These are phyloP conservation scores for Matsumyia berberina DNA, from an alignment of 2,888 invertebrate genomes.

Conservation along the genomic window DNA sequence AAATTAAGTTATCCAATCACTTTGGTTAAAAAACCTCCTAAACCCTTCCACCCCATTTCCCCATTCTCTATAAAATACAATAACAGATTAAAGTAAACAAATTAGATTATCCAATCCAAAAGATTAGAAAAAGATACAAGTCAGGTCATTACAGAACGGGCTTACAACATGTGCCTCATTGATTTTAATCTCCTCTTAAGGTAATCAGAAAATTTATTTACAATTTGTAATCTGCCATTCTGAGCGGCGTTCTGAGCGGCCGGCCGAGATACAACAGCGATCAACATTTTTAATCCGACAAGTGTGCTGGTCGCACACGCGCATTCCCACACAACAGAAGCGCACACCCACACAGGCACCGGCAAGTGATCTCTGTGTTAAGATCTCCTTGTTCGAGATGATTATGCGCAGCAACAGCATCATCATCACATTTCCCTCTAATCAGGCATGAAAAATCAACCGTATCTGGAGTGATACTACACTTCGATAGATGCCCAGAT, in stretches of 20 bases:
- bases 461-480: conserved; percentile 59
- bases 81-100: not conserved
- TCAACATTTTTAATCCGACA: conserved; percentile 72
- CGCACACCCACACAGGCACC: conserved; percentile 8
- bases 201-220: conserved; percentile 75
- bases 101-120: not conserved
- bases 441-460: conserved; percentile 74
- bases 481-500: conserved; percentile 46
- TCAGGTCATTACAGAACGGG: conserved; percentile 30
- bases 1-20: too few species aligned
- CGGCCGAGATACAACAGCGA: conserved; percentile 32
- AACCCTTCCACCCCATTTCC: too few species aligned
- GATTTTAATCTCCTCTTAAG: conserved; percentile 74
- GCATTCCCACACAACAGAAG: conserved; percentile 12
- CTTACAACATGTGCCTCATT: conserved; percentile 60
- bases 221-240: conserved; percentile 75
- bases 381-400: conserved; percentile 52
- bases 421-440: conserved; percentile 61
- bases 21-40: too few species aligned
- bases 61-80: not conserved
- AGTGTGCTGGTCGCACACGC: conserved; percentile 68
- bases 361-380: conserved; percentile 49
- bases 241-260: conserved; percentile 59
- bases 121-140: not conserved
- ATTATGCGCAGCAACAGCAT: conserved; percentile 41